Conservation (phyloP, 2,113 vertebrate genomes). For the Paraplagusia blochii region DNA sequence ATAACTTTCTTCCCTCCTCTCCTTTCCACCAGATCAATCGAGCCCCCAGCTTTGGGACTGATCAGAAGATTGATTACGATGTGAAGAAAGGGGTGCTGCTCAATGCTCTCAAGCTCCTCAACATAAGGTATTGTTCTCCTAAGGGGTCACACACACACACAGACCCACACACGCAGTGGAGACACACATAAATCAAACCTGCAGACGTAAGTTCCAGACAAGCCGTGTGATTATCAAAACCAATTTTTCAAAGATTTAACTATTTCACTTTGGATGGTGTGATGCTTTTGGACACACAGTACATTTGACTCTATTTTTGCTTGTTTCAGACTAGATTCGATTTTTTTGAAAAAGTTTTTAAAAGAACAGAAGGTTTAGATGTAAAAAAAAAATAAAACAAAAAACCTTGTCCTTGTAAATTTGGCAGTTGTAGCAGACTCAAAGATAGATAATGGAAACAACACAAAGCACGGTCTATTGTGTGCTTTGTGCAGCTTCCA, state of each 20-base stretch:
- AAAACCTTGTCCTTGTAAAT: slow-evolving; percentile 28
- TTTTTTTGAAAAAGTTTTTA: slow-evolving; percentile 21
- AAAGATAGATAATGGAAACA: slow-evolving; percentile 38
- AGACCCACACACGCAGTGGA: not conserved
- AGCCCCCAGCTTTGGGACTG: slow-evolving; percentile 96
- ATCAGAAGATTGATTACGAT: slow-evolving; percentile 98
- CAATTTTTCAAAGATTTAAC: slow-evolving; percentile 27
- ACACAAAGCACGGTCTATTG: slow-evolving; percentile 32
- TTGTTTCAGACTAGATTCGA: slow-evolving; percentile 26
- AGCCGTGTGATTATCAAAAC: slow-evolving; percentile 14
- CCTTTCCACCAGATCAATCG: slow-evolving; percentile 88
- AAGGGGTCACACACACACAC: not conserved
- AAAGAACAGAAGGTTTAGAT: slow-evolving; percentile 24
- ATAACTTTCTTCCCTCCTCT: slow-evolving; percentile 43
- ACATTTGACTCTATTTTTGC: slow-evolving; percentile 15
- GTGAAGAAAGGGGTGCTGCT: slow-evolving; percentile 94
- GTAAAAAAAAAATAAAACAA: slow-evolving; percentile 8
- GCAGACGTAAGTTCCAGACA: slow-evolving; percentile 32
- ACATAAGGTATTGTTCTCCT: slow-evolving; percentile 83
- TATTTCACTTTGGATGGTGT: slow-evolving; percentile 18
- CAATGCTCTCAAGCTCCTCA: slow-evolving; percentile 91
- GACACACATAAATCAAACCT: slow-evolving; percentile 16
- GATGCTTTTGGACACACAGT: slow-evolving; percentile 26
- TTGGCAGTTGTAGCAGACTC: slow-evolving; percentile 15
- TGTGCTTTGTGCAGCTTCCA: slow-evolving; percentile 35